Percentiles rank a stretch among this genome's conserved stretches.
Evolutionary conservation across 1,140 invertebrate genomes (phyloP).

Genomic region (Anoplolepis gracilipes): DNA sequence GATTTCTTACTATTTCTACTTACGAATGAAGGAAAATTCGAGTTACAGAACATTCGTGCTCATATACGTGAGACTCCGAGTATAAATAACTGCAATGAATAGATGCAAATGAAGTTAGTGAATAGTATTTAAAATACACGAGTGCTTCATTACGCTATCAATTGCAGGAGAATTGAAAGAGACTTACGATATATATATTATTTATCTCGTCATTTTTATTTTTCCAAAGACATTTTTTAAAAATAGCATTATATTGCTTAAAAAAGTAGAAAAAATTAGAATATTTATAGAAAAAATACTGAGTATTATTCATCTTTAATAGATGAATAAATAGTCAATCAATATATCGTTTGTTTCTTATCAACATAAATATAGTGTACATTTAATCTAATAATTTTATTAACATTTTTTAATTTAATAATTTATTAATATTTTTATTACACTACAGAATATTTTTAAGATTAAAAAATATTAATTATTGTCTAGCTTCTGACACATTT

Average conservation of each 20-base stretch:
- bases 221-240: not conserved
- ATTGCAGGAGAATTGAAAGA: not conserved
- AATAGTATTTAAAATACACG: conserved; percentile 38
- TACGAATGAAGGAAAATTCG: conserved; percentile 15
- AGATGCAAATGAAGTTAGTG: conserved; percentile 26
- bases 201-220: not conserved
- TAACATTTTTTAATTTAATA: too few species aligned
- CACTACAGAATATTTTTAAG: not conserved
- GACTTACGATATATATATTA: not conserved
- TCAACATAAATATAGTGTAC: not conserved
- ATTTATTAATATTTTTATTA: not conserved
- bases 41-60: conserved; percentile 37
- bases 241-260: not conserved
- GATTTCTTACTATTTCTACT: conserved; percentile 4
- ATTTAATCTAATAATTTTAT: not conserved
- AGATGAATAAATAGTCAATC: not conserved
- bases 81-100: conserved; percentile 3
- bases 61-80: conserved; percentile 26
- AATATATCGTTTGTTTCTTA: not conserved
- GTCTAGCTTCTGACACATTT: too few species aligned
- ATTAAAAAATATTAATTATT: not conserved
- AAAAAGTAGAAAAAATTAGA: not conserved
- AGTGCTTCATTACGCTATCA: conserved; percentile 7
- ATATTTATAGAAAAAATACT: not conserved
- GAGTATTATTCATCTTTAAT: not conserved